Base-by-base conservation (phyloP, 2,888 invertebrate species). In the Phyllotreta cruciferae region DNA sequence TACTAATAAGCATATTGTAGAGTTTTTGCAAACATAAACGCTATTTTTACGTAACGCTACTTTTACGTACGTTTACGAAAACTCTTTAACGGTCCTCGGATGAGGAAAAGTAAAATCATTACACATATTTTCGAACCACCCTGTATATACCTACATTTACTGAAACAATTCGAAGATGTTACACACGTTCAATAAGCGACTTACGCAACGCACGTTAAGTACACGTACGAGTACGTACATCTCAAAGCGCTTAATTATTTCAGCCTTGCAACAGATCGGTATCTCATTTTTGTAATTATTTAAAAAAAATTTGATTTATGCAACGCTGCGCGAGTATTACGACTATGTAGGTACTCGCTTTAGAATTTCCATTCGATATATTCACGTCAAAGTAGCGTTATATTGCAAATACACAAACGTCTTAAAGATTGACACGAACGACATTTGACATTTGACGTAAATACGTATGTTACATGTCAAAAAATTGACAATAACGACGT, bases 251-350 rank as follows among this genome's bases (percentile, higher is more conserved):
- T 24, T 55, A 55, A 55, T 61, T 55, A 55, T 55, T 41, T 41
- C 47, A 56, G 55, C 61, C 55, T 61, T 61, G 61, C 61, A 61
- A 55, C 41, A 61, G 61, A 61, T 61, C 55, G 55, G 55, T 61
- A 55, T 61, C 60, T 60, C 10, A n/a, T 56, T 50, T 53, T 56
- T 47, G 38, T 49, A 61, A 61, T 61, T 55, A 44, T 55, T 61
- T 45, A 56, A 47, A 49, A 55, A 61, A 49, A 55, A 49, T 55
- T 49, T 55, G 55, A 61, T 61, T 47, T 52, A 49, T 42, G 61
- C 49, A 61, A 61, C 36, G 39, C 39, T 47, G 34, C 41, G 37
- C 49, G 39, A 24, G 49, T 49, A 47, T 11, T 54, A 24, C 24
- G 24, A 24, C 2, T n/a, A n/a, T n/a, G 55, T 44, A 56, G 38